A percentile compares a stretch with the other conserved stretches of the same genome.
Conservation (phyloP, 2,113 vertebrate genomes). For the Bettongia penicillata region DNA sequence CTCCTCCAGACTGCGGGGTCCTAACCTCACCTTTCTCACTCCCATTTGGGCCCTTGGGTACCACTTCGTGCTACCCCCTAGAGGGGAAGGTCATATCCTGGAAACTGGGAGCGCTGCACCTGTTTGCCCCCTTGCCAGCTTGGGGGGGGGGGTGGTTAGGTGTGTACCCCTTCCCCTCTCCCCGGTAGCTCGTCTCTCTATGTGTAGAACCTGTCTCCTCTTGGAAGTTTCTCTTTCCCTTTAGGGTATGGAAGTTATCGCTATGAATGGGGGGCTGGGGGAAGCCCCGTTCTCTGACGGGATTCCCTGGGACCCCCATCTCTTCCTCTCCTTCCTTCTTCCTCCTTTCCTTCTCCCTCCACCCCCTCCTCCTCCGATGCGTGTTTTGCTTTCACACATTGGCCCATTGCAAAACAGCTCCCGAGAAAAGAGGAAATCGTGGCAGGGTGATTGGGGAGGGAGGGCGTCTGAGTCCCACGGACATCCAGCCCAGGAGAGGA, state of each 20-base stretch:
- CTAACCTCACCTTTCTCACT: not conserved
- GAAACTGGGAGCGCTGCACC: not conserved
- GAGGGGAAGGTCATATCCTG: not conserved
- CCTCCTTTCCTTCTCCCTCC: not conserved
- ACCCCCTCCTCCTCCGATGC: not conserved
- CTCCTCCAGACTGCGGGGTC: not conserved
- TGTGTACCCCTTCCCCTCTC: not conserved
- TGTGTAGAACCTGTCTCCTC: not conserved
- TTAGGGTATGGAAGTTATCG: not conserved
- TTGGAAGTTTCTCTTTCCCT: not conserved
- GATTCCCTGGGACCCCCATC: not conserved
- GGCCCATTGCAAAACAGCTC: slow-evolving; percentile 1
- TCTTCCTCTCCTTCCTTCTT: not conserved
- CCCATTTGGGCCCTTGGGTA: not conserved
- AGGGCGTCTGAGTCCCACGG: not conserved
- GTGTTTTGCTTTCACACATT: not conserved
- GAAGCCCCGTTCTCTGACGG: not conserved
- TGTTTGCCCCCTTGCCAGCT: not conserved
- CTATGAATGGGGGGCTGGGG: not conserved
- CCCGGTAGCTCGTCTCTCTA: not conserved
- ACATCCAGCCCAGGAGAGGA: not conserved
- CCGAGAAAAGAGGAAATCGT: not conserved
- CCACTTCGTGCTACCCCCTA: not conserved
- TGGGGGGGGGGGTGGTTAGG: not conserved
- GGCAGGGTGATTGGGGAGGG: not conserved